A percentile compares a stretch with the other conserved stretches of the same genome.
These are phyloP conservation scores for Symphodus melops DNA, from an alignment of 2,113 vertebrate genomes.

Conservation along the genomic window DNA sequence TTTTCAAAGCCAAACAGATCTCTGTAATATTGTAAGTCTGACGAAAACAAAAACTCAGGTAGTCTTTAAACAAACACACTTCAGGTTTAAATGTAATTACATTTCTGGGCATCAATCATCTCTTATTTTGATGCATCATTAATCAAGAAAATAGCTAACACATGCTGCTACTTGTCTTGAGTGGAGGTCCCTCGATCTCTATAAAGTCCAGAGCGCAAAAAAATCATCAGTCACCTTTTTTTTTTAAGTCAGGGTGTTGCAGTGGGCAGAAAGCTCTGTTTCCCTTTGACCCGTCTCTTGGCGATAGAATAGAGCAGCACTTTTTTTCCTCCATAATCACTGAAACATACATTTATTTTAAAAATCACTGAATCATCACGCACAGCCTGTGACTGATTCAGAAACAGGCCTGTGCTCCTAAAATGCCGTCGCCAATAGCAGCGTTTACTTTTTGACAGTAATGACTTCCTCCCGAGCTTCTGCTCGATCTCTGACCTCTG, in stretches of 20 bases:
- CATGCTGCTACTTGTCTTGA: slow-evolving; percentile 69
- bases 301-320: slow-evolving; percentile 39
- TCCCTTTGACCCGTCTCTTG: slow-evolving; percentile 64
- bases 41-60: slow-evolving; percentile 50
- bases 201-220: slow-evolving; percentile 57
- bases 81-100: slow-evolving; percentile 68
- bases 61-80: slow-evolving; percentile 68
- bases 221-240: slow-evolving; percentile 60
- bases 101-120: slow-evolving; percentile 72
- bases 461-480: slow-evolving; percentile 63
- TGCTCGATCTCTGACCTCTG: slow-evolving; percentile 68
- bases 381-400: slow-evolving; percentile 71
- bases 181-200: slow-evolving; percentile 32
- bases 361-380: slow-evolving; percentile 73
- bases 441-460: slow-evolving; percentile 72
- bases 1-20: slow-evolving; percentile 9
- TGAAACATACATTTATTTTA: slow-evolving; percentile 67
- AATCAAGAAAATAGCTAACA: slow-evolving; percentile 79
- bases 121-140: slow-evolving; percentile 78
- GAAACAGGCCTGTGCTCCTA: slow-evolving; percentile 66
- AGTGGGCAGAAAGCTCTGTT: slow-evolving; percentile 60
- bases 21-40: slow-evolving; percentile 24
- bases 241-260: slow-evolving; percentile 60
- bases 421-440: slow-evolving; percentile 62
- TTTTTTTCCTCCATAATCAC: slow-evolving; percentile 47